phyloP scores from a whole-genome alignment of 2,888 invertebrate genomes.

The Drosophila seclusa region DNA sequence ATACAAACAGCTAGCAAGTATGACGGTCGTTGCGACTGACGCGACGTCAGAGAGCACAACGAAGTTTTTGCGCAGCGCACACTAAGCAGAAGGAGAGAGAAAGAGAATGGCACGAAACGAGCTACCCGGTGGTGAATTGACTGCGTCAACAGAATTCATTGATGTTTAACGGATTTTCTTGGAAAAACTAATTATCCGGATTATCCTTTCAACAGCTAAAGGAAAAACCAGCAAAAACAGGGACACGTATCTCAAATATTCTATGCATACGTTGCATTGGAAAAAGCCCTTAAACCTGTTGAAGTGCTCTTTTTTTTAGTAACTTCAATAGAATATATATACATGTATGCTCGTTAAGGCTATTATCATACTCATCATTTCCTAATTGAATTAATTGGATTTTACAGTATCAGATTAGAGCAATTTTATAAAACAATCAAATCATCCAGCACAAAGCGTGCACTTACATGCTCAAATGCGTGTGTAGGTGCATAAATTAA shows the following conservation, averaged over 20 bases:
- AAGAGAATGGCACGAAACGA: conserved; percentile 13
- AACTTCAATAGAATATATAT: background rate
- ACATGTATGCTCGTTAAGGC: too few relatives aligned
- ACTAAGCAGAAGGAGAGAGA: conserved; percentile 12
- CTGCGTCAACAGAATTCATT: conserved; percentile 44
- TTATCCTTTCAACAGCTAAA: conserved; percentile 19
- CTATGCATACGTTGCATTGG: background rate
- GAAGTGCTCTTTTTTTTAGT: background rate
- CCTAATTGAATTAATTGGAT: background rate
- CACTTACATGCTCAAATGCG: background rate
- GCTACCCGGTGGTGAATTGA: conserved; percentile 58
- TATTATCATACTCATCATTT: background rate
- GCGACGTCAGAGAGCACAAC: conserved; percentile 53
- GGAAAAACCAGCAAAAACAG: background rate
- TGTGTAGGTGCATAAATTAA: conserved; percentile 31
- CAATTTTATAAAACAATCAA: background rate
- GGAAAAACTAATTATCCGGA: conserved; percentile 19
- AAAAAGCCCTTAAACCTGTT: background rate
- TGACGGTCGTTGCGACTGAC: conserved; percentile 41
- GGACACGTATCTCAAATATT: background rate
- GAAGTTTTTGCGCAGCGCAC: conserved; percentile 73
- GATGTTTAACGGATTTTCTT: conserved; percentile 22
- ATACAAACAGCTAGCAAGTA: conserved; percentile 39
- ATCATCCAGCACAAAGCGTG: background rate
- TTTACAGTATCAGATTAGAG: background rate